Evolutionary conservation across 2,797 vertebrate species (phyloP).

Genomic region (Chaetophractus vellerosus): DNA sequence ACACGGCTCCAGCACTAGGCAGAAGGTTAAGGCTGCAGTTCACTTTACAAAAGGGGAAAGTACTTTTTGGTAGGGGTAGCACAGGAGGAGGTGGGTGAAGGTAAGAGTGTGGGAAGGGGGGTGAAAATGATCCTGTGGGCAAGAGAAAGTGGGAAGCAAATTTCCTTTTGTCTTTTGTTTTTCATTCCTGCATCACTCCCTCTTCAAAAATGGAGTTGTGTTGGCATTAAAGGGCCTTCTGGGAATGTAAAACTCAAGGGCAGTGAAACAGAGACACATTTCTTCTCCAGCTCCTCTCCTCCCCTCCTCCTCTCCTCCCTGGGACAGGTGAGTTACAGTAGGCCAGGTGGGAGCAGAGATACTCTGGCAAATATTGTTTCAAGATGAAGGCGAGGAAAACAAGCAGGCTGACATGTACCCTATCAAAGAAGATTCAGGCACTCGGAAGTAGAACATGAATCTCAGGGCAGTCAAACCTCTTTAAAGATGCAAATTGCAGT

Average conservation of each 20-base stretch:
- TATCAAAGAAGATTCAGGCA: slow-evolving; percentile 75
- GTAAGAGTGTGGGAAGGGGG: not conserved
- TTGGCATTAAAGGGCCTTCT: slow-evolving; percentile 51
- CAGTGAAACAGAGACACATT: slow-evolving; percentile 57
- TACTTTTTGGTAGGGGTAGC: not conserved
- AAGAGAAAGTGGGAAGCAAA: not conserved
- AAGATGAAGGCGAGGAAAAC: slow-evolving; percentile 78
- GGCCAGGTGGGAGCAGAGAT: slow-evolving; percentile 78
- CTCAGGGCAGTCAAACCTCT: slow-evolving; percentile 85
- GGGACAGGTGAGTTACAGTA: slow-evolving; percentile 77
- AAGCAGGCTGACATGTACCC: slow-evolving; percentile 76
- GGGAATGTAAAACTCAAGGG: slow-evolving; percentile 34
- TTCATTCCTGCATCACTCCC: slow-evolving; percentile 26
- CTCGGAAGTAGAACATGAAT: slow-evolving; percentile 82
- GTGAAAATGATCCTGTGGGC: not conserved
- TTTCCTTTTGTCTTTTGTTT: slow-evolving; percentile 53
- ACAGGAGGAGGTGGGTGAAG: not conserved
- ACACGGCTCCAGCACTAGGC: not conserved
- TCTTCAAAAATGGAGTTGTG: slow-evolving; percentile 52
- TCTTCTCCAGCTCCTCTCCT: not conserved
- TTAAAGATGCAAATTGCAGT: slow-evolving; percentile 87
- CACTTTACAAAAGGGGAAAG: slow-evolving; percentile 17
- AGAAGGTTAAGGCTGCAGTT: slow-evolving; percentile 15
- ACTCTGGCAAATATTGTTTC: slow-evolving; percentile 69
- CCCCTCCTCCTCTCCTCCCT: not conserved